A percentile compares a stretch with the other conserved stretches of the same genome.
These are phyloP conservation scores for Pegea sp. DNA, from an alignment of 23 tunicate species.

Conservation along the genomic window DNA sequence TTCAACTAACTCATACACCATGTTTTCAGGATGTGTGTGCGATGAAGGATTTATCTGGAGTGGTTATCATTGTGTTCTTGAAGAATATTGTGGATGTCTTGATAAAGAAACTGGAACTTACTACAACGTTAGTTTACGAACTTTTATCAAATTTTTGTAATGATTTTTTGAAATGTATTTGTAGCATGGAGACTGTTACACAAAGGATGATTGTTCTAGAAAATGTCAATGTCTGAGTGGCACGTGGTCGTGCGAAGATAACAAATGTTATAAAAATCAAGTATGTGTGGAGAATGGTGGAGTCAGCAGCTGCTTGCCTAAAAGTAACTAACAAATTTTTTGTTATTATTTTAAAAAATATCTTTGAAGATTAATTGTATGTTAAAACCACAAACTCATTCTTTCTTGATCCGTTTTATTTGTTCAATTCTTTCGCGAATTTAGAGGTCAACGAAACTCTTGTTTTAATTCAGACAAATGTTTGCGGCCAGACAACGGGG, in stretches of 20 bases:
- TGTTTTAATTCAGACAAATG: neutral
- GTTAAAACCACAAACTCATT: too few relatives aligned
- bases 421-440: too few relatives aligned
- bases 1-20: too few relatives aligned
- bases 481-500: neutral
- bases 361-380: too few relatives aligned
- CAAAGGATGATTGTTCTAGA: neutral
- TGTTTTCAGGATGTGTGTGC: slow-evolving; percentile 1
- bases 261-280: neutral
- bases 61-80: neutral
- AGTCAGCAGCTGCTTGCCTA: neutral
- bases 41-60: neutral
- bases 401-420: too few relatives aligned
- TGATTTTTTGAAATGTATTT: neutral
- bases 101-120: neutral
- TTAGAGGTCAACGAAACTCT: too few relatives aligned
- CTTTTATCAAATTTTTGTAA: neutral
- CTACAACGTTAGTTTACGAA: neutral
- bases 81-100: neutral
- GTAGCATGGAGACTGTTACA: slow-evolving; percentile 1
- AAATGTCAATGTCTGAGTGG: neutral
- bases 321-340: too few relatives aligned
- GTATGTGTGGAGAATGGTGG: neutral
- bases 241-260: neutral
- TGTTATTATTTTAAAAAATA: too few relatives aligned